phyloP scores from a whole-genome alignment of 2,113 vertebrate genomes.

The Oostethus manadensis region DNA sequence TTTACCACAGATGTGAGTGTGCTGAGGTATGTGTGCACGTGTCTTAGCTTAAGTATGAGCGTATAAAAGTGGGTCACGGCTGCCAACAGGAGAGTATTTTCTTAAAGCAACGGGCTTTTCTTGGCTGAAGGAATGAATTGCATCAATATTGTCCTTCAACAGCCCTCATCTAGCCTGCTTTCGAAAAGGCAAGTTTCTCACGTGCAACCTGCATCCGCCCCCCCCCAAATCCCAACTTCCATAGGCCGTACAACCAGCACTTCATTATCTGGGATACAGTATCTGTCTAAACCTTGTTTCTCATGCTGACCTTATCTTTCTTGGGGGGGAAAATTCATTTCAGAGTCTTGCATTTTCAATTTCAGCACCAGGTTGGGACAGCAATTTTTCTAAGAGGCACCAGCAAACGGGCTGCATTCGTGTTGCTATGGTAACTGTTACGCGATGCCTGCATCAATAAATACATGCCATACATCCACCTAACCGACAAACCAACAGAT shows the following conservation, averaged over 20 bases:
- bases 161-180: slow-evolving; percentile 2
- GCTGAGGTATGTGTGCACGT: slow-evolving; percentile 7
- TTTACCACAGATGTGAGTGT: slow-evolving; percentile 28
- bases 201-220: slow-evolving; percentile 18
- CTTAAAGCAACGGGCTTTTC: slow-evolving; percentile 33
- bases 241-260: slow-evolving; percentile 19
- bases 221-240: slow-evolving; percentile 25
- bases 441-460: no score
- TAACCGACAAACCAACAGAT: no score
- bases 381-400: slow-evolving; percentile 7
- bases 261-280: slow-evolving; percentile 36
- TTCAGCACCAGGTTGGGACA: slow-evolving; percentile 8
- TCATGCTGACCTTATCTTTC: slow-evolving; percentile 32
- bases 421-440: no score
- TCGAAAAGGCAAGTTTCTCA: not conserved
- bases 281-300: slow-evolving; percentile 27
- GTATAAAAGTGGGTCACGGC: slow-evolving; percentile 73
- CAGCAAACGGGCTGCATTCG: not conserved
- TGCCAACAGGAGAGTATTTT: slow-evolving; percentile 53
- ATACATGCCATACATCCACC: no score
- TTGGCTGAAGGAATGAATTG: slow-evolving; percentile 33
- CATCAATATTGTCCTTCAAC: slow-evolving; percentile 21
- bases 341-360: slow-evolving; percentile 34
- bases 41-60: slow-evolving; percentile 41
- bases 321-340: slow-evolving; percentile 31